Evolutionary conservation across 1,140 invertebrate genomes (phyloP), one percentile per base, ranked within the genome.

Genomic region (Polyergus mexicanus): DNA sequence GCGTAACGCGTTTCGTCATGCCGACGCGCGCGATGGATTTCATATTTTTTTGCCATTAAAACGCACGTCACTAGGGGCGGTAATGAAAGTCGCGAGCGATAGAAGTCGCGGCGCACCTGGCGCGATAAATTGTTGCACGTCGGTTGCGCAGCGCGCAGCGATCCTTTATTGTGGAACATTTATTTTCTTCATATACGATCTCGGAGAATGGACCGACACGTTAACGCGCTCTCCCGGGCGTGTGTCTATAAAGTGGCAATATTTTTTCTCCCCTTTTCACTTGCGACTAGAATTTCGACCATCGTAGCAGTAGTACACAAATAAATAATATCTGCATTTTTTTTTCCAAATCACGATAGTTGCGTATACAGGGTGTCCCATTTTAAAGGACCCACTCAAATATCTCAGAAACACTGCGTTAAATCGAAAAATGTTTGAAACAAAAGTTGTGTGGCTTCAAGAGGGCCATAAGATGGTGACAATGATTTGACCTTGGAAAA

Each of bases 21-120:
- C 7, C 71, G 80, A 7, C 13, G 81, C 13, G 81, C 60, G 47
- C 74, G 47, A 75, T 76, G 83, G 19, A 77, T 77, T 84, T n/a
- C 38, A 19, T 19, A 75, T 25, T 63, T 84, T 84, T 78, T 85
- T 58, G 38, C 41, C 62, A 51, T 69, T 80, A 69, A 78, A 85
- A 58, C 51, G 58, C 28, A 51, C 62, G 62, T 85, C 62, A 19
- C 25, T 60, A 47, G 41, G 16, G 35, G 38, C 35, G 51, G 51
- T 78, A 78, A 85, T 85, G 74, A 80, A 78, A 85, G 74, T 78
- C 72, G 74, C 47, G 72, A 47, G 74, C 47, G 32, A 77, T 66
- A 77, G 62, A 54, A 66, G 47, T 32, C 71, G 71, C 71, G 51
- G 22, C 63, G 75, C 84, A 77, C 62, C 47, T 85, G 84, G 44